phyloP scores from a whole-genome alignment of 2,113 vertebrate genomes.

The Erinaceus europaeus region DNA sequence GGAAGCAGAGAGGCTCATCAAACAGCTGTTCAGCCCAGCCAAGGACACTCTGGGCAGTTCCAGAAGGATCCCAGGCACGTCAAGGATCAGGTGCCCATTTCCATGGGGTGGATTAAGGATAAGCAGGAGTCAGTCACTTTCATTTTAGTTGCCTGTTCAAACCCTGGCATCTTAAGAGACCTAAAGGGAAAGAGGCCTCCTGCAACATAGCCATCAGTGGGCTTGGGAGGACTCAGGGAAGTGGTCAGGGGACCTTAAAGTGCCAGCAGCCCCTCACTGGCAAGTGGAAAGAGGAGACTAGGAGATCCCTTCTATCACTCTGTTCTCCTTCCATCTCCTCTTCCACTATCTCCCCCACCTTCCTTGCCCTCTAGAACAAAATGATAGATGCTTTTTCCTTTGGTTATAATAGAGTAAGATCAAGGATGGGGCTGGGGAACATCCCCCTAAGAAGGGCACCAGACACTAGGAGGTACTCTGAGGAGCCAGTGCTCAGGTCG shows the following conservation, averaged over 20 bases:
- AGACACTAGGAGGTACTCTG: background rate
- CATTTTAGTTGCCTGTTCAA: background rate
- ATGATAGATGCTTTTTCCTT: background rate
- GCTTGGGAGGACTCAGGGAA: background rate
- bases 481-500: fast-evolving
- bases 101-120: background rate
- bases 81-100: background rate
- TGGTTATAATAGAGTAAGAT: background rate
- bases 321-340: fast-evolving
- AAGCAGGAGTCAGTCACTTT: background rate
- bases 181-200: background rate
- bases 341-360: too few species aligned
- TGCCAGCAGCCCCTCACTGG: background rate
- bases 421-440: background rate
- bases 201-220: fast-evolving
- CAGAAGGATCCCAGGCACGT: background rate
- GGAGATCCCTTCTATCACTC: background rate
- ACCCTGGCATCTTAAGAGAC: background rate
- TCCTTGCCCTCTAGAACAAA: too few species aligned
- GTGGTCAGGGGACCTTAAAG: too few species aligned
- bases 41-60: background rate
- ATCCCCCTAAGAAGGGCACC: background rate
- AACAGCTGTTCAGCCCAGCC: background rate
- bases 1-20: background rate
- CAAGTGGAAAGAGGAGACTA: background rate